These are phyloP conservation scores for Alca torda DNA, from an alignment of 2,797 vertebrate species.

Conservation along the genomic window DNA sequence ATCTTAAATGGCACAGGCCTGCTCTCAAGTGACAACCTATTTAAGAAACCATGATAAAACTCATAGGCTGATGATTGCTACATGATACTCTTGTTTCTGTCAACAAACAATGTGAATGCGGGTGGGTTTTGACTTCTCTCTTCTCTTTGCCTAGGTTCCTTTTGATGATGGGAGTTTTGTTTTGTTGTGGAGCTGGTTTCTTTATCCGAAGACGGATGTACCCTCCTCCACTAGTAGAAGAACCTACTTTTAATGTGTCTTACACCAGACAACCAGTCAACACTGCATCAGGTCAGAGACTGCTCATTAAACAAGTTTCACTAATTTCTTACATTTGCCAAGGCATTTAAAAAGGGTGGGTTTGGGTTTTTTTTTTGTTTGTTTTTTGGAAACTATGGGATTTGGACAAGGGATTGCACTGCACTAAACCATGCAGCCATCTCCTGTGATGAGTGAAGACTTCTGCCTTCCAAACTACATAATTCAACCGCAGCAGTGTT, in stretches of 20 bases:
- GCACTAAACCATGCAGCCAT: neutral
- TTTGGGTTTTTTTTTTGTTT: neutral
- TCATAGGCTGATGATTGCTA: neutral
- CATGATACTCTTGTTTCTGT: neutral
- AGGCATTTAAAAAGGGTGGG: neutral
- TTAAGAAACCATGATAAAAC: neutral
- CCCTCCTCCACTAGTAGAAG: constrained; percentile 88
- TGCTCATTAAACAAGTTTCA: neutral
- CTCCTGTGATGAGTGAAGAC: neutral
- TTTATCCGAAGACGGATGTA: constrained; percentile 94
- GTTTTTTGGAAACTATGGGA: neutral
- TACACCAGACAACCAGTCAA: constrained; percentile 89
- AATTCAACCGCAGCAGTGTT: neutral
- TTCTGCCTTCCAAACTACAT: neutral
- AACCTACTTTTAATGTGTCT: constrained; percentile 93
- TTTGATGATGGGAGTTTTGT: constrained; percentile 95
- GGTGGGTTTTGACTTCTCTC: neutral
- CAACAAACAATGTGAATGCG: neutral
- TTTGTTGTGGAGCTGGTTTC: constrained; percentile 95
- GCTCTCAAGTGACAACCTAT: neutral
- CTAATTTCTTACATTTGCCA: neutral
- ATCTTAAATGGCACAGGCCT: neutral
- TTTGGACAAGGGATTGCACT: neutral
- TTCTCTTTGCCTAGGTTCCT: constrained; percentile 84
- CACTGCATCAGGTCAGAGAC: constrained; percentile 82